These are phyloP conservation scores for Martes martes DNA, from an alignment of 2,113 vertebrate species.

Conservation along the genomic window DNA sequence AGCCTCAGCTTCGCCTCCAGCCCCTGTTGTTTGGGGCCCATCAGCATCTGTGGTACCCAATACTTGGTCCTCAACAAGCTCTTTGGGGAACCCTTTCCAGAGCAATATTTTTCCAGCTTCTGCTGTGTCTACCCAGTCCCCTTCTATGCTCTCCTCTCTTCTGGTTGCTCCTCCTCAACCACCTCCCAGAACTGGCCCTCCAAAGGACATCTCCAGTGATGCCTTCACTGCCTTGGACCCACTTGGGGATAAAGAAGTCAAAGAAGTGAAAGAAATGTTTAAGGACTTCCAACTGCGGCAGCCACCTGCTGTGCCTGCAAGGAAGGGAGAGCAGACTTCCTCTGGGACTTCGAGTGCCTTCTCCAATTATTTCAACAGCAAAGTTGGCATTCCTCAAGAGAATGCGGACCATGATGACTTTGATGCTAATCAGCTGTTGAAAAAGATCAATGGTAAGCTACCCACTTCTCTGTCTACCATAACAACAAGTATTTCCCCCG, in stretches of 20 bases:
- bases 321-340: constrained; percentile 85
- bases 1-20: constrained; percentile 72
- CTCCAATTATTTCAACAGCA: constrained; percentile 86
- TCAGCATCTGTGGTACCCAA: constrained; percentile 64
- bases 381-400: constrained; percentile 85
- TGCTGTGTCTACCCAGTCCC: not conserved
- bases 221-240: constrained; percentile 95
- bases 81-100: constrained; percentile 88
- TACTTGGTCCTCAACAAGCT: constrained; percentile 83
- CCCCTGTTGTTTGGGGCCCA: constrained; percentile 84
- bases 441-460: constrained; percentile 78
- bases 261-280: constrained; percentile 95
- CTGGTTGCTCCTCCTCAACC: constrained; percentile 83
- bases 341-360: constrained; percentile 79
- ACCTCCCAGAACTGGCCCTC: constrained; percentile 85
- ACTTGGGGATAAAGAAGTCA: constrained; percentile 92
- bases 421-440: constrained; percentile 83
- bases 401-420: constrained; percentile 84
- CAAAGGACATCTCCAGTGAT: constrained; percentile 85
- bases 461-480: not conserved
- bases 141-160: constrained; percentile 65
- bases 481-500: not conserved
- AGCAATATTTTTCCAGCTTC: constrained; percentile 79
- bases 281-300: constrained; percentile 95
- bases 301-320: constrained; percentile 89